Conservation (phyloP, 1,140 invertebrate genomes). For the Drosophila fuyamai region DNA sequence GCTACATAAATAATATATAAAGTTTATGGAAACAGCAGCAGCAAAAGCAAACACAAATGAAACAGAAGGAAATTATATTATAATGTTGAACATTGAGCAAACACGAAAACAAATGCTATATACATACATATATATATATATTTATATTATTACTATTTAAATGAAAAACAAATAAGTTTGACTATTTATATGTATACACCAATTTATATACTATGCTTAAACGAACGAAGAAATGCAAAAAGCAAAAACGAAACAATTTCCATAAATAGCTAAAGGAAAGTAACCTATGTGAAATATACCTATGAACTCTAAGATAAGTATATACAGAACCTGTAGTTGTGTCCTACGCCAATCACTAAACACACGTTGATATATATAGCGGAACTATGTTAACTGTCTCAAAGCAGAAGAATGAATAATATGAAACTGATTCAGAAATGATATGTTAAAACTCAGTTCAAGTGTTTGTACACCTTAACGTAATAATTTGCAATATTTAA, state of each 20-base stretch:
- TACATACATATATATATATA: slow-evolving; percentile 66
- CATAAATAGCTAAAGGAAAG: slow-evolving; percentile 59
- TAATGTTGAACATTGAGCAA: slow-evolving; percentile 69
- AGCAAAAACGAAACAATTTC: slow-evolving; percentile 57
- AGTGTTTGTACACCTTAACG: slow-evolving; percentile 46
- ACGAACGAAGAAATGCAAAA: slow-evolving; percentile 21
- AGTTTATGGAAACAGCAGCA: slow-evolving; percentile 50
- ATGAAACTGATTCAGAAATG: slow-evolving; percentile 12
- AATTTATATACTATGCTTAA: slow-evolving; percentile 70
- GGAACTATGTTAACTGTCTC: slow-evolving; percentile 59
- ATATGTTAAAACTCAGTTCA: slow-evolving; percentile 47
- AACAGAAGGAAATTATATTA: slow-evolving; percentile 57
- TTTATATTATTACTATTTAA: slow-evolving; percentile 69
- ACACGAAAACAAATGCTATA: slow-evolving; percentile 58
- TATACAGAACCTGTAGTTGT: slow-evolving; percentile 74
- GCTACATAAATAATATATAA: slow-evolving; percentile 48
- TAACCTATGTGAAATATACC: slow-evolving; percentile 68
- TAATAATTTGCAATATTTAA: slow-evolving; percentile 74
- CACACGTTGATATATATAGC: slow-evolving; percentile 43
- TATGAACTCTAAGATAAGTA: slow-evolving; percentile 60
- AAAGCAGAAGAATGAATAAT: slow-evolving; percentile 21
- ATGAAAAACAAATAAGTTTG: slow-evolving; percentile 72
- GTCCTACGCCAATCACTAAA: slow-evolving; percentile 76
- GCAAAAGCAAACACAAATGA: slow-evolving; percentile 2
- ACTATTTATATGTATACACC: slow-evolving; percentile 78